Evolutionary conservation across 2,797 vertebrate genomes (phyloP).

Genomic region (Mormyrus hasselquistii): DNA sequence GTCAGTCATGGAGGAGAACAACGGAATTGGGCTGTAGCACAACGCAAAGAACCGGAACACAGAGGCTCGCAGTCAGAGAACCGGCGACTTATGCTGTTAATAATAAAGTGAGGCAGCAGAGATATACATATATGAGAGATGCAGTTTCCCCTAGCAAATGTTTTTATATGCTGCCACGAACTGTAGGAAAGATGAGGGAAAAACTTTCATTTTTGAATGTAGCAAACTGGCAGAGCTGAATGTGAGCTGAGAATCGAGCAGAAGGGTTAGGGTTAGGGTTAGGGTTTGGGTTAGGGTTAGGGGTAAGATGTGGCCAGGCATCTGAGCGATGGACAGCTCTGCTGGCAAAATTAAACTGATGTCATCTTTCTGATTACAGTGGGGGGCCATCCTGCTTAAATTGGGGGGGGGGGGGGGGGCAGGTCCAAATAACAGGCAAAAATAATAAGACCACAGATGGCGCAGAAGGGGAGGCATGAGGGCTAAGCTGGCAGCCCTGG

Average conservation of each 20-base stretch:
- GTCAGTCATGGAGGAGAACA: background rate
- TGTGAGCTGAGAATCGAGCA: background rate
- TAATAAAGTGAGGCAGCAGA: background rate
- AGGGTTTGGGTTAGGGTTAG: too few species aligned
- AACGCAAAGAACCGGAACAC: background rate
- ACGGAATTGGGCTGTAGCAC: background rate
- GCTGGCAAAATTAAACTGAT: background rate
- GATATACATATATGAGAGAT: background rate
- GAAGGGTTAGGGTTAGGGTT: background rate
- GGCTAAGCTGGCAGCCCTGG: background rate
- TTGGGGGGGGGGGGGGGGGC: background rate
- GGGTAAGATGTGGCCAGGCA: background rate
- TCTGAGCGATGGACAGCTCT: background rate
- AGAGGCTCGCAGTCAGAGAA: background rate
- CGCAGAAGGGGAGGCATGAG: background rate
- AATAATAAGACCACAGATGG: constrained; percentile 12
- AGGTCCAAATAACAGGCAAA: constrained; percentile 4
- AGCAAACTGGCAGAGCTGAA: background rate
- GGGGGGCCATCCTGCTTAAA: background rate
- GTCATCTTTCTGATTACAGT: background rate
- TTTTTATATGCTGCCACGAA: background rate
- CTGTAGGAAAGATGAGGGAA: background rate
- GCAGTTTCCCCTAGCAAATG: background rate
- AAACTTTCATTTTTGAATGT: background rate
- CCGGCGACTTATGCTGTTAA: background rate